Percentiles rank a stretch among this genome's conserved stretches.
These are phyloP conservation scores for Tiliacea aurago DNA, from an alignment of 2,888 invertebrate species.

Conservation along the genomic window DNA sequence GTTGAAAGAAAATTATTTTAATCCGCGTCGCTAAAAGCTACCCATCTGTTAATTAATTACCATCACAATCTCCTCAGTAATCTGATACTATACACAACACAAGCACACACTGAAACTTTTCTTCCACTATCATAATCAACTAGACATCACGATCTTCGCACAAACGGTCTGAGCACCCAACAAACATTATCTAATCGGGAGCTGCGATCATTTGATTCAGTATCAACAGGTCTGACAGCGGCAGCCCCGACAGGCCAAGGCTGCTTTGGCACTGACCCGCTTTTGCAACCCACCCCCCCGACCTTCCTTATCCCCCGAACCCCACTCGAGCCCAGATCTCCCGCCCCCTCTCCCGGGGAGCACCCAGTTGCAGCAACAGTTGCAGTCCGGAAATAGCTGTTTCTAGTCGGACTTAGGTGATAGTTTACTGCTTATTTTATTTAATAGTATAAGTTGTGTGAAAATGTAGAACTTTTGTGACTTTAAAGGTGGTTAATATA, in stretches of 20 bases:
- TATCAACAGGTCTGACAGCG: conserved; percentile 82
- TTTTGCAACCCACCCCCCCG: conserved; percentile 67
- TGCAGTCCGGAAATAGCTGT: conserved; percentile 62
- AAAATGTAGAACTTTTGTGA: not conserved
- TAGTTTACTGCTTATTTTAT: conserved; percentile 24
- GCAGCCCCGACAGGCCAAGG: conserved; percentile 74
- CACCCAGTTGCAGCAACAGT: conserved; percentile 55
- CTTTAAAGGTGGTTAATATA: not conserved
- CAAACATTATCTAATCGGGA: conserved; percentile 55
- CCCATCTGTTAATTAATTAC: conserved; percentile 1
- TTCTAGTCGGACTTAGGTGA: conserved; percentile 22
- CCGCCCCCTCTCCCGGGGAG: conserved; percentile 59
- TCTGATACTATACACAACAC: conserved; percentile 2
- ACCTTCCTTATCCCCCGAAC: conserved; percentile 40
- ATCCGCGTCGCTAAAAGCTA: not conserved
- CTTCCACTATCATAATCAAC: conserved; percentile 6
- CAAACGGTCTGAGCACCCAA: conserved; percentile 30
- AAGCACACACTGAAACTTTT: conserved; percentile 24
- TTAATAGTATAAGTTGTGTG: not conserved
- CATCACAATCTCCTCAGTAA: conserved; percentile 14
- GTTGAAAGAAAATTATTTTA: not conserved
- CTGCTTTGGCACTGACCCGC: conserved; percentile 83
- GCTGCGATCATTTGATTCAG: conserved; percentile 59
- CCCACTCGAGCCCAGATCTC: conserved; percentile 53
- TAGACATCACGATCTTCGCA: conserved; percentile 34